Base-by-base conservation (phyloP, 2,888 invertebrate species). In the Platerodrilus igneus region DNA sequence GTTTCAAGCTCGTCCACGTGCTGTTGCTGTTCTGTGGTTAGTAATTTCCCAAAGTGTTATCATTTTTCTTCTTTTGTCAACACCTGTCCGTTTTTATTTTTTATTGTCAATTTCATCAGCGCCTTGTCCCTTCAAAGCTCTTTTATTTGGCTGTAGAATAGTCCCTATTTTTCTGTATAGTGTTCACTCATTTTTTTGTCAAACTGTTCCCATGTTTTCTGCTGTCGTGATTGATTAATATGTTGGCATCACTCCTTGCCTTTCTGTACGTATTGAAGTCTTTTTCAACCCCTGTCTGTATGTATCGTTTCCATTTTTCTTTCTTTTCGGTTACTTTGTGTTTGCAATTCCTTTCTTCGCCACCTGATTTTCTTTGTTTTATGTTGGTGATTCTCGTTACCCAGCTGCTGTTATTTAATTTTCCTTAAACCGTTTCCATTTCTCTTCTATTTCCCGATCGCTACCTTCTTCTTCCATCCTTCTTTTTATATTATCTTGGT, bases 341-440 rank as follows among this genome's bases (percentile, higher is more conserved):
- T 13, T n/a, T n/a, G n/a, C n/a, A n/a, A n/a, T 19, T 10, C 9
- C 10, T 30, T 18, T 18, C 8, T 18, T 6, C 11, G 19, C 20
- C 14, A 20, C 11, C 8, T 20, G 11, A 17, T 33, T 22, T 10
- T 7, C 23, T 23, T 23, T 33, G 17, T 17, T 2, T 13, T 23
- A 19, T 27, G 20, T 35, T 35, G 8, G 14, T 13, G 15, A 23
- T 35, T 21, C 15, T 35, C 4, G 10, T 27, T 38, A 32, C 17
- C 22, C 25, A 25, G 9, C 31, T 18, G 3, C 33, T 38, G 16
- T 14, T 17, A 32, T 11, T 33, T 34, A 33, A 9, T 38, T 38
- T 3, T 35, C 26, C 26, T 35, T 25, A 19, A 26, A 35, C 8
- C 19, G 25, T 27, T 26, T 35, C 35, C 35, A 35, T 27, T 35